phyloP scores from a whole-genome alignment of 2,113 vertebrate species.

The Psophia crepitans region DNA sequence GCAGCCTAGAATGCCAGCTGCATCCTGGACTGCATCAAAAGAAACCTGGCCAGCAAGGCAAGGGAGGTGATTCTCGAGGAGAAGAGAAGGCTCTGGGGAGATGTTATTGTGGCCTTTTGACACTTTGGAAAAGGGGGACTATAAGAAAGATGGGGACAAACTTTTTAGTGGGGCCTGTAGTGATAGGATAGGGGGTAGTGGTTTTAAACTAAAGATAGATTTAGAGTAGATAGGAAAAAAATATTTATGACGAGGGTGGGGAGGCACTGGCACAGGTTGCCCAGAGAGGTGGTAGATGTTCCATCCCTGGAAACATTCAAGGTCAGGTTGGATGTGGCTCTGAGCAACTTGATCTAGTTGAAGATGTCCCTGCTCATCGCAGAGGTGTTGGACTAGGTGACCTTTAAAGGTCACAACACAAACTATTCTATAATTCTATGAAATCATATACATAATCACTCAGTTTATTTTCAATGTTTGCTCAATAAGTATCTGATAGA shows the following conservation, averaged over 20 bases:
- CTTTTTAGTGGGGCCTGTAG: background rate
- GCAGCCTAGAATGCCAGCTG: accelerated
- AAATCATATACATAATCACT: background rate
- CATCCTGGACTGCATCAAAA: background rate
- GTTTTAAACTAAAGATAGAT: background rate
- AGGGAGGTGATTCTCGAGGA: background rate
- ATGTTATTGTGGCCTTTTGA: background rate
- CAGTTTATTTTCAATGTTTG: background rate
- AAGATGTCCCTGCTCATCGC: background rate
- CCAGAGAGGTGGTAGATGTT: background rate
- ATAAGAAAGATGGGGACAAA: background rate
- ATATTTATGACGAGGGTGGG: background rate
- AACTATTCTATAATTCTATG: background rate
- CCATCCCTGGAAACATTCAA: background rate
- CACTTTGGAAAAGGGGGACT: background rate
- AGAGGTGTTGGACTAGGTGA: background rate
- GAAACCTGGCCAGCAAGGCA: accelerated
- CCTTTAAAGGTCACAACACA: background rate
- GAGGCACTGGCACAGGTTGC: background rate
- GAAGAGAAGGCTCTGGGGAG: background rate
- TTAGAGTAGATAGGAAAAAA: background rate
- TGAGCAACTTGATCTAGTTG: background rate
- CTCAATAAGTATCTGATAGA: background rate
- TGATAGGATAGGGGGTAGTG: background rate
- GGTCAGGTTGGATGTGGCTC: background rate